A percentile compares a stretch with the other conserved stretches of the same genome.
Conservation (phyloP, 2,113 vertebrate genomes). For the Sakesphorus luctuosus region DNA sequence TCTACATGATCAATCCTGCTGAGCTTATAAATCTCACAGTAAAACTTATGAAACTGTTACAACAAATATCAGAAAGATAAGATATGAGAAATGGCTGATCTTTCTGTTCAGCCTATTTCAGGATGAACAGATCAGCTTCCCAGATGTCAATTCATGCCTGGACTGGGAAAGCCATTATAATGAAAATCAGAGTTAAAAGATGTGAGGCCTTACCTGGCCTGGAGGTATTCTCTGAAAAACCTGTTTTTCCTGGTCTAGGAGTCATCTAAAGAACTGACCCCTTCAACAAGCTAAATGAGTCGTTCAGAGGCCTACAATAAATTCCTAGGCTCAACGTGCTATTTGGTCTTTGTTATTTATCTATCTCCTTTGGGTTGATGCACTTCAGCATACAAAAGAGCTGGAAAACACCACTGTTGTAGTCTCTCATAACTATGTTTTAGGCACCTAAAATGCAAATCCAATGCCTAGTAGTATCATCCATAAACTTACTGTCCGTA, state of each 20-base stretch:
- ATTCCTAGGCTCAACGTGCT: background rate
- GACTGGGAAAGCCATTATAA: conserved; percentile 26
- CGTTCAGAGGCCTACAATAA: conserved; percentile 1
- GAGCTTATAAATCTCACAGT: background rate
- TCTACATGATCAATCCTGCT: background rate
- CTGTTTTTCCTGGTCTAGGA: conserved; percentile 45
- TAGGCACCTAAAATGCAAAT: background rate
- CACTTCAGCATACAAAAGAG: background rate
- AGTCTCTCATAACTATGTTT: background rate
- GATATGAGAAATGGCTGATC: conserved; percentile 7
- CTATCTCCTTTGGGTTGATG: background rate
- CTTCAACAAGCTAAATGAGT: conserved; percentile 18
- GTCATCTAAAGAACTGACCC: conserved; percentile 27
- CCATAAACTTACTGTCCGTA: background rate
- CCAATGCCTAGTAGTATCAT: background rate
- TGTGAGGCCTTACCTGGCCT: conserved; percentile 31
- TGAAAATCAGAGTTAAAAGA: conserved; percentile 53
- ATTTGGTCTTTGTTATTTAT: background rate
- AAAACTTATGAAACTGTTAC: conserved; percentile 3
- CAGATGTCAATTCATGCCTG: conserved; percentile 45
- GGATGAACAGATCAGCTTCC: conserved; percentile 24
- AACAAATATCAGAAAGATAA: conserved; percentile 2
- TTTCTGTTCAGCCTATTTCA: background rate
- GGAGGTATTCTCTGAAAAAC: conserved; percentile 46
- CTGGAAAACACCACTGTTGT: background rate